Evolutionary conservation across 2,797 vertebrate species (phyloP), one percentile per base, ranked within the genome.

Genomic region (Liasis olivaceus): DNA sequence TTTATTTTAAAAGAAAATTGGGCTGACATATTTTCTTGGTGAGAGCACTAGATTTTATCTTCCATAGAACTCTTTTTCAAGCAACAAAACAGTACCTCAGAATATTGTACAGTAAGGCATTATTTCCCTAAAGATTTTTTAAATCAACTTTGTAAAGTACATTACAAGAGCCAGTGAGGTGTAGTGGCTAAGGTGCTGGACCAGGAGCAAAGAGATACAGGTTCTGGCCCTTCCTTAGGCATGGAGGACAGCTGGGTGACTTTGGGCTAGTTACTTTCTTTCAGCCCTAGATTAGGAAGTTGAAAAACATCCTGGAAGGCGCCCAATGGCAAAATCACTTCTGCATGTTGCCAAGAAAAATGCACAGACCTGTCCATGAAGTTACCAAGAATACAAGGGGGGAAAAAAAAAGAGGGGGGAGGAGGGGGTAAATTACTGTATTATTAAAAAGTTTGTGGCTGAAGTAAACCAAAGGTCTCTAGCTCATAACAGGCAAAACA

Each of bases 11-110:
- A 9, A 24, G 22, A 47, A 81, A 81, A 47, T 24, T 69, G 13
- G n/a, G 14, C 42, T 66, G 24, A 8, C 47, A n/a, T 54, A 36
- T 92, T 90, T 26, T 28, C 51, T 92, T 4, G 92, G 85, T 90
- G 88, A 96, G 87, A 56, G 56, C 86, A 26, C 31, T n/a, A 91
- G 28, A 17, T 47, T 47, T 58, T 51, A 85, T 9, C 20, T 89
- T 85, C 58, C 51, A 64, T 4, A 58, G 51, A 31, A 36, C 4
- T 87, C 85, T 63, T 81, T 31, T 42, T 36, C 31, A 64, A 51
- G 22, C 60, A 66, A 62, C 20, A 54, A 85, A 36, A 64, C 12
- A 84, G n/a, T 84, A 56, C 56, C 2, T 8, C 20, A 24, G 31
- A 85, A 15, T 24, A n/a, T 28, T 89, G 28, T 24, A 28, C 6